Conservation (phyloP, 2,113 vertebrate genomes). For the Embiotoca jacksoni region DNA sequence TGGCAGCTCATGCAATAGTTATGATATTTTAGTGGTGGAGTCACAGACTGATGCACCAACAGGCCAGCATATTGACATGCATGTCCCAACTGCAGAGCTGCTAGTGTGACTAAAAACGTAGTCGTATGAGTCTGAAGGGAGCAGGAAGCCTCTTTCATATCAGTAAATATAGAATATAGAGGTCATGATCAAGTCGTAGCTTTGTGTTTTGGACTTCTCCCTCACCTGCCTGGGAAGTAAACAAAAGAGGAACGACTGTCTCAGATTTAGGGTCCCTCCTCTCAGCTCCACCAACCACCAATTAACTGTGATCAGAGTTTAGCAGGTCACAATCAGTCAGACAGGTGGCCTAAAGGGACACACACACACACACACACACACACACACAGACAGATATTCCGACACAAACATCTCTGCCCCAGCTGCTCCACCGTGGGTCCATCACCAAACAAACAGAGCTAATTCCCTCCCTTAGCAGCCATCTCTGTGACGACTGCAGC, state of each 20-base stretch:
- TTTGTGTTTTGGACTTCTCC: slow-evolving; percentile 4
- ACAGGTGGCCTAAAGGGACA: slow-evolving; percentile 66
- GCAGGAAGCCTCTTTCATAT: not conserved
- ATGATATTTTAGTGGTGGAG: not conserved
- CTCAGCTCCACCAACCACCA: slow-evolving; percentile 47
- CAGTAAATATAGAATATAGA: not conserved
- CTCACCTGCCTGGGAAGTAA: slow-evolving; percentile 33
- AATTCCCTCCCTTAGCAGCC: slow-evolving; percentile 51
- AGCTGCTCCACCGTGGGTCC: slow-evolving; percentile 64
- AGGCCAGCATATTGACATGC: too few relatives aligned
- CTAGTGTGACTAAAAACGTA: not conserved
- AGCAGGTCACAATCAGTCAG: slow-evolving; percentile 68
- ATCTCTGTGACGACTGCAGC: slow-evolving; percentile 58
- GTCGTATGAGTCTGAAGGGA: not conserved
- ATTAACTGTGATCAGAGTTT: slow-evolving; percentile 72
- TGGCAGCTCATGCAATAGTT: not conserved
- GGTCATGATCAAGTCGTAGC: slow-evolving; percentile 5
- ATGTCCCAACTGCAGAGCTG: too few relatives aligned
- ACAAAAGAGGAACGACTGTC: slow-evolving; percentile 38
- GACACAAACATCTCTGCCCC: slow-evolving; percentile 44
- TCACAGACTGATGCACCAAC: too few relatives aligned
- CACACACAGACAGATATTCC: slow-evolving; percentile 4
- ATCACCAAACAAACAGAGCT: slow-evolving; percentile 61
- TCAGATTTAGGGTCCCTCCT: slow-evolving; percentile 27
- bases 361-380: slow-evolving; percentile 21